Evolutionary conservation across 2,888 invertebrate genomes (phyloP).

Genomic region (Lasius platythorax): DNA sequence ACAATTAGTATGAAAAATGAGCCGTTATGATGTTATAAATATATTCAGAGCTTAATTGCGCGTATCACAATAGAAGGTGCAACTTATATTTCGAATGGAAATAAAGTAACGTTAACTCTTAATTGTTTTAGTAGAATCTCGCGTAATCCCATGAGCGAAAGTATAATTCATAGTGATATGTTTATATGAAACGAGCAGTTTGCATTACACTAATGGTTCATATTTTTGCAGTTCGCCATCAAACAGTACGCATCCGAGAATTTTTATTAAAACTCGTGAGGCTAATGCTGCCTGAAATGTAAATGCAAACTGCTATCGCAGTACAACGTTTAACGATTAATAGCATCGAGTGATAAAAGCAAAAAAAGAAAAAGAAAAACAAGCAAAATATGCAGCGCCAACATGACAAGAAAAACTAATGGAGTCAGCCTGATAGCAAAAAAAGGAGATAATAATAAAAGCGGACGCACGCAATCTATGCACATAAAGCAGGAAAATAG

Average conservation of each 20-base stretch:
- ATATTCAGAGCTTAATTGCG: neutral
- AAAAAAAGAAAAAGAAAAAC: neutral
- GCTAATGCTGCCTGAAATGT: neutral
- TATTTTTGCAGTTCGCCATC: neutral
- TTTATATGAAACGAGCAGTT: neutral
- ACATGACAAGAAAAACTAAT: conserved; percentile 1
- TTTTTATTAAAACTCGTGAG: neutral
- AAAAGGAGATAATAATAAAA: conserved; percentile 1
- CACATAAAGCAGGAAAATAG: neutral
- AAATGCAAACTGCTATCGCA: neutral
- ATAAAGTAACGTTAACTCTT: neutral
- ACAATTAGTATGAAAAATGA: neutral
- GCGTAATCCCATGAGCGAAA: neutral
- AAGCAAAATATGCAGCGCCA: neutral
- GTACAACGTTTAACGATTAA: neutral
- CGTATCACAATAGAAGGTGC: neutral
- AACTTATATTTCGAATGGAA: neutral
- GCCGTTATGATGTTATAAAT: neutral
- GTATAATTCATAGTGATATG: neutral
- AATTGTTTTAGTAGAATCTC: neutral
- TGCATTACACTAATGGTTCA: neutral
- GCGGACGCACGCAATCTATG: neutral
- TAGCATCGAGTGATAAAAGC: neutral
- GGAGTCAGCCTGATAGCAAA: neutral
- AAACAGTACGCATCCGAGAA: neutral